Conservation (phyloP, 1,140 invertebrate genomes). For the Oryctes rhinoceros region DNA sequence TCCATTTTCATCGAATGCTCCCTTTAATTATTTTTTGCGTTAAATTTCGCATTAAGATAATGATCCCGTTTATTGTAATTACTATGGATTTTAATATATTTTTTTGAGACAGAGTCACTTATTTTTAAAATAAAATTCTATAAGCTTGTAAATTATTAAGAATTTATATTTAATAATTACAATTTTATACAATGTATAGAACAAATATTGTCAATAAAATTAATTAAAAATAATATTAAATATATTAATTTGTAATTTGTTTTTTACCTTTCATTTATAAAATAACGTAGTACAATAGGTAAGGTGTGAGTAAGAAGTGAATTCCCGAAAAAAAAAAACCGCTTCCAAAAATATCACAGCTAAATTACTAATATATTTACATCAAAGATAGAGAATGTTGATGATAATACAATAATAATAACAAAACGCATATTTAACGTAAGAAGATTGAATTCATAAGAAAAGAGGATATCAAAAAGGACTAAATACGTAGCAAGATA, state of each 20-base stretch:
- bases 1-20: too few relatives aligned
- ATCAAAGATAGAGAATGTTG: background rate
- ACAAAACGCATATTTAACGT: slow-evolving; percentile 21
- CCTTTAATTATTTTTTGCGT: too few relatives aligned
- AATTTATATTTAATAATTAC: slow-evolving; percentile 36
- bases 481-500: background rate
- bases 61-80: too few relatives aligned
- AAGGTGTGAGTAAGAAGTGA: slow-evolving; percentile 25
- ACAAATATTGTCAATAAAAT: slow-evolving; percentile 38
- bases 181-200: slow-evolving; percentile 29
- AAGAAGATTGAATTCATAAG: slow-evolving; percentile 19
- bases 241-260: slow-evolving; percentile 37
- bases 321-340: slow-evolving; percentile 43
- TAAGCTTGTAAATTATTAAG: background rate
- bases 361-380: slow-evolving; percentile 58
- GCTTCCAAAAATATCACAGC: slow-evolving; percentile 60
- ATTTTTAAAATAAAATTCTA: background rate
- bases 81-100: too few relatives aligned
- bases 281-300: slow-evolving; percentile 21
- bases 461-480: slow-evolving; percentile 8
- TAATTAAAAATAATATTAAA: slow-evolving; percentile 37
- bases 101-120: too few relatives aligned
- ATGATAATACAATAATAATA: slow-evolving; percentile 35
- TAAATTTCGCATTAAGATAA: too few relatives aligned
- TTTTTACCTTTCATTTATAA: slow-evolving; percentile 10